Percentiles rank a stretch among this genome's conserved stretches.
phyloP scores from a whole-genome alignment of 2,888 invertebrate genomes.

The Melipona bicolor region DNA sequence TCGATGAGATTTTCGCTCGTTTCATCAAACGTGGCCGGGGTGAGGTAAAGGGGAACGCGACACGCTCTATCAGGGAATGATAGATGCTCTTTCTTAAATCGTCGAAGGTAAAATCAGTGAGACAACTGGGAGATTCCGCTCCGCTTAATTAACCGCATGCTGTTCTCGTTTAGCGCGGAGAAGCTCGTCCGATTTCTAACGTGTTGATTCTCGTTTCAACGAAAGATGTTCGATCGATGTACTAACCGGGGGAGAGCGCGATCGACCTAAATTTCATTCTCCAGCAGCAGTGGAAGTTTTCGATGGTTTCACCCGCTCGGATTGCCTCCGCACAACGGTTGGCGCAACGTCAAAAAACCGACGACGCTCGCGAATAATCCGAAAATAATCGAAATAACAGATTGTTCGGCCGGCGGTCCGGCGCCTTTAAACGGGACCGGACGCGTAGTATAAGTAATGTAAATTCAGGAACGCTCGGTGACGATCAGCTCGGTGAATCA shows the following conservation, averaged over 20 bases:
- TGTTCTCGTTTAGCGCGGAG: constrained; percentile 15
- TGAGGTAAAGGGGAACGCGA: not conserved
- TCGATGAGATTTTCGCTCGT: not conserved
- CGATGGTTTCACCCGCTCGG: not conserved
- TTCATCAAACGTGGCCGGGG: not conserved
- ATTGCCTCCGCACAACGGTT: not conserved
- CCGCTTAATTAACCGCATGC: constrained; percentile 2
- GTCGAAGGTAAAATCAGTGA: constrained; percentile 13
- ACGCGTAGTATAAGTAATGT: constrained; percentile 38
- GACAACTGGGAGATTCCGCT: not conserved
- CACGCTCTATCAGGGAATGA: constrained; percentile 10
- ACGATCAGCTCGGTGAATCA: constrained; percentile 65
- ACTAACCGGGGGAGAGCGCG: constrained; percentile 11
- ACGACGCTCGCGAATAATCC: not conserved
- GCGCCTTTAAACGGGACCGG: constrained; percentile 38
- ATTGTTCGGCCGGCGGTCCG: constrained; percentile 13
- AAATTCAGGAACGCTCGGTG: constrained; percentile 50
- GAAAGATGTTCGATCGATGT: constrained; percentile 35
- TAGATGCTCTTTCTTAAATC: constrained; percentile 1
- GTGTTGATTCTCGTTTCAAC: constrained; percentile 17
- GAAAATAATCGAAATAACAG: constrained; percentile 27
- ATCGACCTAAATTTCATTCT: constrained; percentile 43
- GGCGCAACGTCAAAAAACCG: constrained; percentile 15
- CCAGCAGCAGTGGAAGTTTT: constrained; percentile 19
- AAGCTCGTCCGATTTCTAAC: constrained; percentile 33